These are phyloP conservation scores for Carassius gibelio DNA, from an alignment of 2,113 vertebrate species.

Conservation along the genomic window DNA sequence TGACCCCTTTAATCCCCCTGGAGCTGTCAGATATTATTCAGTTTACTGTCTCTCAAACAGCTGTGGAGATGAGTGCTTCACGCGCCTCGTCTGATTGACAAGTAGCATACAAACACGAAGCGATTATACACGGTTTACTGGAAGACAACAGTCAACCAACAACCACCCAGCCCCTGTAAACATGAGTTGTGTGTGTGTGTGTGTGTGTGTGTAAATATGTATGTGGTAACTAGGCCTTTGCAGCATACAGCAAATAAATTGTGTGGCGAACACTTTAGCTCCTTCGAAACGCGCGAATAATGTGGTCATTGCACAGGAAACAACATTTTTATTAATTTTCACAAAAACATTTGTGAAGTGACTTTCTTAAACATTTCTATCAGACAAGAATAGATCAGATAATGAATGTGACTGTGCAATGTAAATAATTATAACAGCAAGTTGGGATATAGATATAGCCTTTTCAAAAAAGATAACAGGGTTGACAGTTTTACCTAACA, in stretches of 20 bases:
- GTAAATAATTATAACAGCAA: background rate
- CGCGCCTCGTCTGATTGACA: slow-evolving; percentile 14
- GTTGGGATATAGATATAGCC: background rate
- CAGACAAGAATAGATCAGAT: no score
- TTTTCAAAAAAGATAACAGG: background rate
- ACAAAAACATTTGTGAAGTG: background rate
- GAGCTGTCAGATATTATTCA: background rate
- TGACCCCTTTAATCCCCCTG: background rate
- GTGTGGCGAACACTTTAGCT: background rate
- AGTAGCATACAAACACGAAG: background rate
- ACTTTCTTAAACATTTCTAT: background rate
- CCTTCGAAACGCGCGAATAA: background rate
- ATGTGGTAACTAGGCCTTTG: background rate
- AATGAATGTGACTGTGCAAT: background rate
- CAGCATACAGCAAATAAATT: background rate
- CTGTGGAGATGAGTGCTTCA: background rate
- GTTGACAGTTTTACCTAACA: background rate
- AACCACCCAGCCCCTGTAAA: background rate
- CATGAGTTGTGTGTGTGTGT: background rate
- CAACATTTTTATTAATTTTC: background rate
- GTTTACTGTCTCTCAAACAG: background rate
- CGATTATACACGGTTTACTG: background rate
- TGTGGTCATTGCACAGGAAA: no score
- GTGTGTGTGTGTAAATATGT: background rate
- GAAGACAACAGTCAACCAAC: background rate